Evolutionary conservation across 1,140 invertebrate genomes (phyloP), one percentile per base, ranked within the genome.

Genomic region (Pseudobourletiella spinata): DNA sequence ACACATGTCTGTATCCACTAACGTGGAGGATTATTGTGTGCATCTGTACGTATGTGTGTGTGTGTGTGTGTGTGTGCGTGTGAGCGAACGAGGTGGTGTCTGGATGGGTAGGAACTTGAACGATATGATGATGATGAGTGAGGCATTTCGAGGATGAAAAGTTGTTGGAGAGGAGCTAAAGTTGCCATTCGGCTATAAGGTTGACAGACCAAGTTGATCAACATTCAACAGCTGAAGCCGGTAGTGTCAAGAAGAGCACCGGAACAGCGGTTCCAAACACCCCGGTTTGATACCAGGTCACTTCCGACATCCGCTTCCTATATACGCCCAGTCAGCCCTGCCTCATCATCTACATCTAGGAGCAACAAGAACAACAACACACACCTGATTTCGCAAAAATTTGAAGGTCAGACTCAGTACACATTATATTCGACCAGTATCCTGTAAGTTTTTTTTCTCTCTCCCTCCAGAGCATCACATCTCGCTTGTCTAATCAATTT

Each of bases 231-330:
- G 28, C 50, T 52, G 11, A 11, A 52, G 11, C 22, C 50, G 24
- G 50, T 48, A 48, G 44, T 48, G 44, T 48, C 44, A 48, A 48
- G 44, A 48, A 48, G 44, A 48, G 44, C 44, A 54, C 50, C 50
- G 50, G 50, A 52, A 52, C 24, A 22, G 6, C 24, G 50, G 50
- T 52, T 52, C 24, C 50, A 52, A 52, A 52, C 29, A 52, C 28
- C 50, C 50, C 44, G 44, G 44, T 46, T 25, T 52, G 24, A 29
- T 52, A 25, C 24, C 28, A 52, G 50, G 50, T 52, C 50, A 52
- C 50, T 52, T 52, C 50, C 50, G 50, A 52, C 50, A 52, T 52
- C 50, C 50, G 50, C 22, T 52, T 52, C 50, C 50, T 26, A 48
- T n/a, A 18, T 20, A 18, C 16, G 8, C 6, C 8, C 6, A 11